Evolutionary conservation across 2,888 invertebrate genomes (phyloP).

Genomic region (Podabrus alpinus): DNA sequence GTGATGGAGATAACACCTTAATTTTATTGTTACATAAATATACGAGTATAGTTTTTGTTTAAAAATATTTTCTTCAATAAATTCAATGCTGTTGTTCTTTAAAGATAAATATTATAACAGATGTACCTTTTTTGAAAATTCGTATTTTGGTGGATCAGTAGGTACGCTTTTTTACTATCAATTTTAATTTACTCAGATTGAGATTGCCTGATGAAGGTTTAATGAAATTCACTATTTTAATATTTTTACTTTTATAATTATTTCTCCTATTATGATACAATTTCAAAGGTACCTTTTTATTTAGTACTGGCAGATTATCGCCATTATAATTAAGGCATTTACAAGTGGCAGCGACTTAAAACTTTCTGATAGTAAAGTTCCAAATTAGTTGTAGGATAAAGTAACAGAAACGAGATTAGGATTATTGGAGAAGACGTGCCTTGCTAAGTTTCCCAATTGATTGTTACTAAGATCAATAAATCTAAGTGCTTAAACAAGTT

Average conservation of each 20-base stretch:
- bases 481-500: neutral
- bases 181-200: too few species aligned
- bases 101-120: neutral
- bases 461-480: neutral
- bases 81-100: neutral
- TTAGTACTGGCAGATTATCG: neutral
- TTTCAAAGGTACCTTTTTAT: neutral
- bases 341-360: neutral
- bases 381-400: neutral
- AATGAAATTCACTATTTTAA: too few species aligned
- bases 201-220: too few species aligned
- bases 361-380: neutral
- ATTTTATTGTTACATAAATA: neutral
- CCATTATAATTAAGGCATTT: neutral
- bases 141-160: too few species aligned
- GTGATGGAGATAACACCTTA: neutral
- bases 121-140: too few species aligned
- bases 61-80: neutral
- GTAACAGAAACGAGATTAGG: neutral
- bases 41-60: neutral
- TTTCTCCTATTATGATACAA: too few species aligned
- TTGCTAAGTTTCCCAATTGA: neutral
- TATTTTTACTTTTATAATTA: too few species aligned
- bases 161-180: too few species aligned
- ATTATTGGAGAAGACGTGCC: neutral